Evolutionary conservation across 2,113 vertebrate species (phyloP).

Genomic region (Mormyrus iriodes): DNA sequence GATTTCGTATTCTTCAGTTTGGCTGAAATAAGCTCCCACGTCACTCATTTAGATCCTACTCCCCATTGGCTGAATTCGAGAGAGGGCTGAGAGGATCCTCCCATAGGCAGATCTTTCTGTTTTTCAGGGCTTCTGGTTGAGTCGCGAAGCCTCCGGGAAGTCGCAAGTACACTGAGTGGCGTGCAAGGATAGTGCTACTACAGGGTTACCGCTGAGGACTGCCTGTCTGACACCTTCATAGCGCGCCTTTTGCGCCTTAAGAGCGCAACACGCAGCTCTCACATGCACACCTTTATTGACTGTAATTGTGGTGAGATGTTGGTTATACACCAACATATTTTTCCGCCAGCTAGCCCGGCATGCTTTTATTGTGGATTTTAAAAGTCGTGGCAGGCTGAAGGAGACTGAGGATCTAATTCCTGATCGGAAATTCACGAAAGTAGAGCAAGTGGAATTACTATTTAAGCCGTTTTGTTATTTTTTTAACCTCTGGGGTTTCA

Average conservation of each 20-base stretch:
- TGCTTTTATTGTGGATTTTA: constrained; percentile 16
- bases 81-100: constrained; percentile 28
- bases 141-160: constrained; percentile 37
- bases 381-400: neutral
- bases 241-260: neutral
- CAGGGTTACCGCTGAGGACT: constrained; percentile 15
- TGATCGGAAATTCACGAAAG: constrained; percentile 9
- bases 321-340: neutral
- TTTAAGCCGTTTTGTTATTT: neutral
- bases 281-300: constrained; percentile 21
- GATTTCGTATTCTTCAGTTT: neutral
- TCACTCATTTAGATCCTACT: constrained; percentile 35
- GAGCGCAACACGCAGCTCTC: constrained; percentile 5
- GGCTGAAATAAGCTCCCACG: constrained; percentile 28
- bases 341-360: constrained; percentile 14
- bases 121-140: constrained; percentile 25
- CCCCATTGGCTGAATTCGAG: constrained; percentile 40
- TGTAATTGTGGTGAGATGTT: constrained; percentile 24
- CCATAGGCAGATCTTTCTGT: constrained; percentile 51
- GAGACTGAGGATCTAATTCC: constrained; percentile 9
- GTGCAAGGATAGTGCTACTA: constrained; percentile 1
- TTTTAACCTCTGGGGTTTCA: constrained; percentile 1
- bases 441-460: constrained; percentile 29
- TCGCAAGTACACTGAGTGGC: constrained; percentile 18
- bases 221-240: constrained; percentile 18